A percentile compares a stretch with the other conserved stretches of the same genome.
These are phyloP conservation scores for Lanistes nyassanus DNA, from an alignment of 1,140 invertebrate genomes.

Conservation along the genomic window DNA sequence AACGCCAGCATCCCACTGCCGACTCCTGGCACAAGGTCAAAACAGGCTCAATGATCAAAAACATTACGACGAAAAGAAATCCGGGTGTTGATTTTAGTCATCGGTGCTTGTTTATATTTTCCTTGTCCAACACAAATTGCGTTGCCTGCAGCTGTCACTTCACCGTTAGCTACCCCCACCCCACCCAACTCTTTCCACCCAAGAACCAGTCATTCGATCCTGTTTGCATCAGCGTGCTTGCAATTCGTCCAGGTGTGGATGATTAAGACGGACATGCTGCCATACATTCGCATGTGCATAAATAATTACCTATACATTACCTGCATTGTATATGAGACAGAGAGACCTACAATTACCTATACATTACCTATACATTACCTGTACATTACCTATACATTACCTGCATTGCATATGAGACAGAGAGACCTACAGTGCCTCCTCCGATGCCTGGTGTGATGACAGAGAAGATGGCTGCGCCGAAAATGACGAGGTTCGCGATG, in stretches of 20 bases:
- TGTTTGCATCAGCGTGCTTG: neutral
- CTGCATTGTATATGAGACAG: constrained; percentile 69
- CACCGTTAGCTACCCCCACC: neutral
- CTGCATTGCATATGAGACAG: constrained; percentile 69
- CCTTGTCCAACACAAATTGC: no score
- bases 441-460: constrained; percentile 60
- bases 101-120: no score
- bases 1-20: no score
- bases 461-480: constrained; percentile 71
- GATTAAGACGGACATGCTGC: constrained; percentile 14
- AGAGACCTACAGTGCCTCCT: constrained; percentile 67
- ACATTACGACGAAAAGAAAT: no score
- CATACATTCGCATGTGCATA: no score
- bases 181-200: neutral
- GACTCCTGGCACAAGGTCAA: no score
- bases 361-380: constrained; percentile 66
- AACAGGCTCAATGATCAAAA: no score
- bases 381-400: constrained; percentile 49
- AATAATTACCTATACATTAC: constrained; percentile 51
- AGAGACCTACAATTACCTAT: constrained; percentile 68
- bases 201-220: neutral
- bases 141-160: neutral
- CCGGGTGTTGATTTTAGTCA: no score
- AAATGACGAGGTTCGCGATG: constrained; percentile 69
- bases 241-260: neutral